Base-by-base conservation (phyloP, 2,888 invertebrate genomes). In the Dynastes tityus region DNA sequence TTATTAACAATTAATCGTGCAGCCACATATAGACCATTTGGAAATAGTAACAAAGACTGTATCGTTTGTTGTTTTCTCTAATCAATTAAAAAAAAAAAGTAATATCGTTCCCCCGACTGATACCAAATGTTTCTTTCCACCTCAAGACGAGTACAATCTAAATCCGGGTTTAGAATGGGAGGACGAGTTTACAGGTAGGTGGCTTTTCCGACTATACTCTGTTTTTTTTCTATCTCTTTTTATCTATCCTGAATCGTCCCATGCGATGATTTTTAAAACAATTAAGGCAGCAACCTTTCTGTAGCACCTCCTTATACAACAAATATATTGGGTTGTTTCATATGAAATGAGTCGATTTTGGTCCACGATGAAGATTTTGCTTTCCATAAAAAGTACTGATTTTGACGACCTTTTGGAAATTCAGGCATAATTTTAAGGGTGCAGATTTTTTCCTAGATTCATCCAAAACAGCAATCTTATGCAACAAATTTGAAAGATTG, bases 141-240 rank as follows among this genome's bases (percentile, higher is more conserved):
- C 95, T 95, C 95, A 96, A 97, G 97, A 97, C 94, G 97, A 97
- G 94, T 97, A 97, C 96, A 97, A 97, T 97, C 96, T 97, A 95
- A 97, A 97, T 95, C 97, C 97, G 94, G 96, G 96, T 96, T 97
- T 97, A 97, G 97, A 97, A 93, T 97, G 97, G 97, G 97, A 97
- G 95, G 97, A 97, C 96, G 97, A 97, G 93, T 97, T 97, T 92
- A 96, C 97, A 97, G 97, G 97, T 97, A 97, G 96, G 97, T 95
- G 92, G 86, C 86, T 85, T 86, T 87, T 85, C 84, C 84, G 83
- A 82, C 82, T 85, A 85, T 16, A 80, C 86, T 86, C 86, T 86
- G 86, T 85, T 83, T 81, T 80, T 82, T 78, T 83, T 83, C 83
- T 77, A n/a, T 80, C 77, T 76, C 77, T 80, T 73, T 80, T 76